phyloP scores from a whole-genome alignment of 2,797 vertebrate species.

The Alosa sapidissima region DNA sequence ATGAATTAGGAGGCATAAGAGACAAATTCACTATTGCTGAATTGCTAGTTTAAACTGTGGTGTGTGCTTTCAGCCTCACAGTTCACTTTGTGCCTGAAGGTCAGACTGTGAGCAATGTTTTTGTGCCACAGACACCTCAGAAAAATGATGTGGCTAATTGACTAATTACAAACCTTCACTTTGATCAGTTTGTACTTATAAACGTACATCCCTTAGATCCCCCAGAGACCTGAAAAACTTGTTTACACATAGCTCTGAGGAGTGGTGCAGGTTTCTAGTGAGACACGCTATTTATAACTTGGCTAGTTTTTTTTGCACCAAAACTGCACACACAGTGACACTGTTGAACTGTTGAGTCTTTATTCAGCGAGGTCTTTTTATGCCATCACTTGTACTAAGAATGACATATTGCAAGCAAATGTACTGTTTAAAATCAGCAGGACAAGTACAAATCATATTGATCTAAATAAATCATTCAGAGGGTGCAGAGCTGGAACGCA shows the following conservation, averaged over 20 bases:
- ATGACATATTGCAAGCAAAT: neutral
- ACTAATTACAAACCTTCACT: neutral
- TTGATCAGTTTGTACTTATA: neutral
- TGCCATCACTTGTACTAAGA: neutral
- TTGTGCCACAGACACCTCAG: neutral
- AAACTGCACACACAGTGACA: conserved; percentile 13
- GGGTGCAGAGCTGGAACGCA: neutral
- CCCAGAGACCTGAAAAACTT: neutral
- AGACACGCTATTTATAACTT: conserved; percentile 7
- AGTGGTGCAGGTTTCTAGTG: neutral
- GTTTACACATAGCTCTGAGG: neutral
- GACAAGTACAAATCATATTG: neutral
- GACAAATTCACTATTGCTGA: conserved; percentile 38
- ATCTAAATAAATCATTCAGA: neutral
- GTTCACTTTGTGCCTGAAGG: conserved; percentile 28
- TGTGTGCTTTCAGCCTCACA: conserved; percentile 31
- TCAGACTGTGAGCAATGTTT: conserved; percentile 17
- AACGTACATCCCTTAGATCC: neutral
- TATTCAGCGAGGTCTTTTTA: neutral
- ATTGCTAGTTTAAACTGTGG: conserved; percentile 30
- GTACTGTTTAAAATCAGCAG: neutral
- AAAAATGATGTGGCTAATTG: neutral
- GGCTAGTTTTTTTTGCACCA: neutral
- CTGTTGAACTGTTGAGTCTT: neutral
- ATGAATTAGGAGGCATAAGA: conserved; percentile 35